phyloP scores from a whole-genome alignment of 2,797 vertebrate species.

The Falco cherrug region DNA sequence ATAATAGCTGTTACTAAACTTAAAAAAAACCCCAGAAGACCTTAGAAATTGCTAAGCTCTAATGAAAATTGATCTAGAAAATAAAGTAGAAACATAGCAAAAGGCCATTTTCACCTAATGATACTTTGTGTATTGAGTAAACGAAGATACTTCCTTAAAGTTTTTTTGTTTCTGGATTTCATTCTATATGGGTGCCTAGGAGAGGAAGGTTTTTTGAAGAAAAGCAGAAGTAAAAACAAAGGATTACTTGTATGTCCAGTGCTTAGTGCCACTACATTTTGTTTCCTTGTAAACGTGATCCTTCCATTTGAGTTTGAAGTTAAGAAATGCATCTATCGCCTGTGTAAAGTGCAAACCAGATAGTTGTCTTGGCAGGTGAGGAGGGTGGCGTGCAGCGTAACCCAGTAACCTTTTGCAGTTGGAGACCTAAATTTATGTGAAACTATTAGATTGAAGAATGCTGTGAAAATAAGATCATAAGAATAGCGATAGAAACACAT shows the following conservation, averaged over 20 bases:
- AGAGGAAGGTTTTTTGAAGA: not conserved
- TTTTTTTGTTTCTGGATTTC: not conserved
- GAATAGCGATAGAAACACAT: not conserved
- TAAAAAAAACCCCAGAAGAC: not conserved
- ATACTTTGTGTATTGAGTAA: not conserved
- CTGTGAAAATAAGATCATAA: not conserved
- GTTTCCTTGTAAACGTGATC: not conserved
- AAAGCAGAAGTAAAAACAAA: not conserved
- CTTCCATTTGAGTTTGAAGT: not conserved
- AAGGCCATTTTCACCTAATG: not conserved
- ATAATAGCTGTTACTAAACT: not conserved
- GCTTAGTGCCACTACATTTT: not conserved
- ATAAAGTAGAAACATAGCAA: not conserved
- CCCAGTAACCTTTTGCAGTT: not conserved
- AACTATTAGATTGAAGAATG: not conserved
- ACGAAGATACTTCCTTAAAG: not conserved
- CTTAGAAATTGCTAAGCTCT: not conserved
- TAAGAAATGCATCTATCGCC: not conserved
- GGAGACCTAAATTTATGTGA: not conserved
- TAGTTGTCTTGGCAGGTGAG: not conserved
- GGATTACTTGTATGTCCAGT: not conserved
- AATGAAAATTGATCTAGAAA: not conserved
- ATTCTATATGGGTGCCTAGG: not conserved
- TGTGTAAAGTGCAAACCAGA: not conserved
- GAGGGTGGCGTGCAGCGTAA: not conserved